phyloP scores from a whole-genome alignment of 1,140 invertebrate genomes.

The Calephelis nemesis region DNA sequence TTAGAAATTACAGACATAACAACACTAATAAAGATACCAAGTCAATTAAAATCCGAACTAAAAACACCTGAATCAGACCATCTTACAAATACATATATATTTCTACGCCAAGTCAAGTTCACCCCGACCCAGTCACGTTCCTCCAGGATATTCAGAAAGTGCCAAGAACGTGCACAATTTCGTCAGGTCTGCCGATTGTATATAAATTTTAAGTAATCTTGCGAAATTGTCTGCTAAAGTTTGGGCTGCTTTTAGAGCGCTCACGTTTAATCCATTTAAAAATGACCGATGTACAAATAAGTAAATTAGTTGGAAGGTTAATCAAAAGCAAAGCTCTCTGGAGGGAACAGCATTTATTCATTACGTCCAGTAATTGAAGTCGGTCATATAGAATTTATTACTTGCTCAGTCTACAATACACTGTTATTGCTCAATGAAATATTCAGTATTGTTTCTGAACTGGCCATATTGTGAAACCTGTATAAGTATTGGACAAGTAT shows the following conservation, averaged over 20 bases:
- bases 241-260: neutral
- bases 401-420: neutral
- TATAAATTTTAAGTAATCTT: too few species aligned
- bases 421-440: neutral
- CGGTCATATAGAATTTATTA: conserved; percentile 5
- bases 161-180: too few species aligned
- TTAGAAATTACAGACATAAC: too few species aligned
- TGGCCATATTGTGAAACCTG: neutral
- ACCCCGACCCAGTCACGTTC: too few species aligned
- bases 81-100: too few species aligned
- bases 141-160: too few species aligned
- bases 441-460: neutral
- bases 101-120: too few species aligned
- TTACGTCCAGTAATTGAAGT: conserved; percentile 1
- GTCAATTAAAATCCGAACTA: too few species aligned
- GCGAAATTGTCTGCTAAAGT: neutral
- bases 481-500: too few species aligned
- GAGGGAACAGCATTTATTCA: neutral
- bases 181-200: too few species aligned
- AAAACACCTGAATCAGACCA: too few species aligned
- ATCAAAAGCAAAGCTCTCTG: neutral
- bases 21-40: too few species aligned
- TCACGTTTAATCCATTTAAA: neutral
- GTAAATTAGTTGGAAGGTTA: neutral
- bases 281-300: neutral